Base-by-base conservation (phyloP, 2,888 invertebrate species). In the Trissonchulus sp. region DNA sequence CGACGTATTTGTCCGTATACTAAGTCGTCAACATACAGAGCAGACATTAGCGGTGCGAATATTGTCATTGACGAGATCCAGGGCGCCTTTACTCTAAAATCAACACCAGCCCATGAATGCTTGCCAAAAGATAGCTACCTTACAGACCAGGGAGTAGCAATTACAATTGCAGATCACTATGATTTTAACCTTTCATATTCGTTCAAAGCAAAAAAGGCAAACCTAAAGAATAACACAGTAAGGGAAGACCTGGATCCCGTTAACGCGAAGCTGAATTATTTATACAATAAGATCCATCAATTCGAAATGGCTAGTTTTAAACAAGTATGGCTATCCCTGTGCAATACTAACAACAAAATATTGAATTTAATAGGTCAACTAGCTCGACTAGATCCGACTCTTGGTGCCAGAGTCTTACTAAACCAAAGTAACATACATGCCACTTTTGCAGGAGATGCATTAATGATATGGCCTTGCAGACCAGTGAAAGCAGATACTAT, bases 221-320 rank as follows among this genome's bases (percentile, higher is more conserved):
- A n/a, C n/a, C n/a, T n/a, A n/a, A n/a, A n/a, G n/a, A n/a, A n/a
- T n/a, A n/a, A n/a, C n/a, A n/a, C n/a, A n/a, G n/a, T n/a, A n/a
- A n/a, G n/a, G n/a, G n/a, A n/a, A n/a, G n/a, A n/a, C n/a, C n/a
- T n/a, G n/a, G n/a, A n/a, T n/a, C n/a, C 65, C 30, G 28, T 63
- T 3, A 69, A 69, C 35, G 33, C 69, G 8, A 69, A 69, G 28
- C 35, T 69, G n/a, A n/a, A n/a, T n/a, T n/a, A n/a, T n/a, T n/a
- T n/a, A n/a, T n/a, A n/a, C n/a, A n/a, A n/a, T n/a, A n/a, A n/a
- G n/a, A n/a, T n/a, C n/a, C n/a, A n/a, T n/a, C n/a, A n/a, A n/a
- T n/a, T n/a, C n/a, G n/a, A n/a, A n/a, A n/a, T n/a, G n/a, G n/a
- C n/a, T n/a, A n/a, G n/a, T n/a, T n/a, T n/a, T n/a, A n/a, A n/a